Evolutionary conservation across 2,797 vertebrate species (phyloP).

Genomic region (Arctocebus calabarensis): DNA sequence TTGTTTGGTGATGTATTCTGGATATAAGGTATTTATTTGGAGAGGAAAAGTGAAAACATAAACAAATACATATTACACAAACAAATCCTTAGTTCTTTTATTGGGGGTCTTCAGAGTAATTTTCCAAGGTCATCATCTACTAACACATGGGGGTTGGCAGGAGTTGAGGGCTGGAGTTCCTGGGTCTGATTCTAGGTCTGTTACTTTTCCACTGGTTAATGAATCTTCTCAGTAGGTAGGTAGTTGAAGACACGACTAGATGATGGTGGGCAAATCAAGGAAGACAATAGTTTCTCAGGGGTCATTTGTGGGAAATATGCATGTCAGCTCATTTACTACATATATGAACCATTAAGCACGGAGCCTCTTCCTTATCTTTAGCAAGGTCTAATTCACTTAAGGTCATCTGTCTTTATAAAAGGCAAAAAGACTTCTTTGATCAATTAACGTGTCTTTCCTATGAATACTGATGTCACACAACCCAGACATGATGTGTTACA

Average conservation of each 20-base stretch:
- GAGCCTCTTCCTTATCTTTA: not conserved
- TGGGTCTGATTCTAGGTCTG: not conserved
- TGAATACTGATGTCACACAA: not conserved
- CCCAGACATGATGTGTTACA: not conserved
- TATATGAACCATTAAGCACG: fast-evolving
- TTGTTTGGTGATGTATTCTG: not conserved
- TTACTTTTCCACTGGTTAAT: not conserved
- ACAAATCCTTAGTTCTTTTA: not conserved
- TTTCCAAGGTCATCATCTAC: not conserved
- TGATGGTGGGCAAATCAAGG: no score
- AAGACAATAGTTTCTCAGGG: not conserved
- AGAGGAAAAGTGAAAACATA: not conserved
- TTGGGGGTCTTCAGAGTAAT: not conserved
- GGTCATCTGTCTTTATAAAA: not conserved
- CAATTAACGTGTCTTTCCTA: not conserved
- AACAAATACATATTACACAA: fast-evolving
- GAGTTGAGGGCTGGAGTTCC: not conserved
- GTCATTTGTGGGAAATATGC: fast-evolving
- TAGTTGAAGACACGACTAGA: no score
- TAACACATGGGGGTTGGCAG: fast-evolving
- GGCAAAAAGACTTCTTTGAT: not conserved
- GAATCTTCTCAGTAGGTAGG: not conserved
- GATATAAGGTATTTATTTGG: not conserved
- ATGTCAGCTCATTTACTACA: fast-evolving
- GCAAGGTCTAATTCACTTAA: not conserved